phyloP scores from a whole-genome alignment of 2,113 vertebrate genomes.

The Nibea coibor region DNA sequence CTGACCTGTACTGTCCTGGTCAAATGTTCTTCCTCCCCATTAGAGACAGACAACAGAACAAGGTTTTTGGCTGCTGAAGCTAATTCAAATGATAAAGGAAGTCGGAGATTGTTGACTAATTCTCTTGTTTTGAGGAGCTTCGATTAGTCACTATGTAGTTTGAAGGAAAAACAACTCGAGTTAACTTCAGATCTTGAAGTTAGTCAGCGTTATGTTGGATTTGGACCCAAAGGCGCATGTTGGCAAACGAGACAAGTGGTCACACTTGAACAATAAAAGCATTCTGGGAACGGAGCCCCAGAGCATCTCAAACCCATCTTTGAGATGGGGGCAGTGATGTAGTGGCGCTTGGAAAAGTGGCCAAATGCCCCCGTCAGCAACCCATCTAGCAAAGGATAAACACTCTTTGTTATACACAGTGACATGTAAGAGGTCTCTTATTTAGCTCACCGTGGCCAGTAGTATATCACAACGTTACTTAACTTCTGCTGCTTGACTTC shows the following conservation, averaged over 20 bases:
- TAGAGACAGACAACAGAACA: background rate
- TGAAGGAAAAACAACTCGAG: background rate
- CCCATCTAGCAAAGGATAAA: too few relatives aligned
- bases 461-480: too few relatives aligned
- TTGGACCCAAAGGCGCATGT: background rate
- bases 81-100: slow-evolving; percentile 3
- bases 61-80: background rate
- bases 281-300: background rate
- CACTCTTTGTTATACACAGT: too few relatives aligned
- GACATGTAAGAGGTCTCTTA: too few relatives aligned
- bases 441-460: too few relatives aligned
- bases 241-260: background rate
- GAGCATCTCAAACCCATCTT: background rate
- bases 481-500: too few relatives aligned
- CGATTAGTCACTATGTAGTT: background rate
- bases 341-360: too few relatives aligned
- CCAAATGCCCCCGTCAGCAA: too few relatives aligned
- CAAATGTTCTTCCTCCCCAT: too few relatives aligned
- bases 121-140: background rate
- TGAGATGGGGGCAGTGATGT: too few relatives aligned
- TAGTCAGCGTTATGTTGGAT: background rate
- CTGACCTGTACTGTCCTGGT: background rate
- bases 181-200: background rate
- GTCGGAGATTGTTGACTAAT: background rate
- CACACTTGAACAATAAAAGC: background rate